These are phyloP conservation scores for Nipponia nippon DNA, from an alignment of 2,113 vertebrate species.

Conservation along the genomic window DNA sequence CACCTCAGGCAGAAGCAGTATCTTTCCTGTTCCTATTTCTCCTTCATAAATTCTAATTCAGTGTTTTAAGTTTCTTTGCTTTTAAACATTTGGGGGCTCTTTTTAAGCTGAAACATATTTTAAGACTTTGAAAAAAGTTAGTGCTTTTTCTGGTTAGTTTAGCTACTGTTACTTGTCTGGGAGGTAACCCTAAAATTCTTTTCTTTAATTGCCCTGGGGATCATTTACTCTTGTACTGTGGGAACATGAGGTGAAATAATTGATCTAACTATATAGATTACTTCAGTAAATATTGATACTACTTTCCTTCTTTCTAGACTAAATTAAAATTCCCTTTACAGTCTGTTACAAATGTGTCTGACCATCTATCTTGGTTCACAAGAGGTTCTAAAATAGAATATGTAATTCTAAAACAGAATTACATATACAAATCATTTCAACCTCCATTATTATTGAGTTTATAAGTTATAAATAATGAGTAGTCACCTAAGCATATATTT, in stretches of 20 bases:
- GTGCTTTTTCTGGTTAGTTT: conserved; percentile 20
- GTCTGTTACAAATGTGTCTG: background rate
- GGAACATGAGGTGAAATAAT: background rate
- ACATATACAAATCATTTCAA: background rate
- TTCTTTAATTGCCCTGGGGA: background rate
- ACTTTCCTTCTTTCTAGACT: background rate
- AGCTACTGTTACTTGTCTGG: background rate
- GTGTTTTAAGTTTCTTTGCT: conserved; percentile 31
- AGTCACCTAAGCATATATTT: background rate
- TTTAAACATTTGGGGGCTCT: conserved; percentile 36
- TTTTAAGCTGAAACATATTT: conserved; percentile 36
- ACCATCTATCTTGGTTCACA: background rate
- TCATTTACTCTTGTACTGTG: background rate
- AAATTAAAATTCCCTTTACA: background rate
- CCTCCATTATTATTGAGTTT: background rate
- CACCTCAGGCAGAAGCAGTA: conserved; percentile 59
- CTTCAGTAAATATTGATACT: background rate
- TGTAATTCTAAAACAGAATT: background rate
- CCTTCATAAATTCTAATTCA: conserved; percentile 62
- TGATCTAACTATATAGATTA: background rate
- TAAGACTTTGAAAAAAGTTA: conserved; percentile 61
- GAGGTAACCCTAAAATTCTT: background rate
- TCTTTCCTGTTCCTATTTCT: conserved; percentile 32
- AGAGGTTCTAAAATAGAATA: background rate
- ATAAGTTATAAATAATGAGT: background rate